Percentiles rank a stretch among this genome's conserved stretches.
Conservation (phyloP, 2,113 vertebrate species). For the Recurvirostra avosetta region DNA sequence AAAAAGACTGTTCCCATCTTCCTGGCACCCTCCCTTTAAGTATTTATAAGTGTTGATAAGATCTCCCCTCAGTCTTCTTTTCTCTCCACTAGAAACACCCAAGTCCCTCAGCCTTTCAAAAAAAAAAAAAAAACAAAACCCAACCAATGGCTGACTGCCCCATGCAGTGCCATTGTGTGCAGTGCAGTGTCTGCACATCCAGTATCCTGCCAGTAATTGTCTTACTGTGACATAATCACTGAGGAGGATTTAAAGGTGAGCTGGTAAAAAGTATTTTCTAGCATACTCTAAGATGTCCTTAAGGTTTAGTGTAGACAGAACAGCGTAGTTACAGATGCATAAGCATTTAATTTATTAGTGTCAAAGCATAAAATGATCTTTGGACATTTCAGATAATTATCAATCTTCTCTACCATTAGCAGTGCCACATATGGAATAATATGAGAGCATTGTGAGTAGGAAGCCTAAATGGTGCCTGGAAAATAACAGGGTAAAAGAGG, state of each 20-base stretch:
- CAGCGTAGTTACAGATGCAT: neutral
- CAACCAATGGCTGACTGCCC: too few relatives aligned
- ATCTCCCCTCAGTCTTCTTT: too few relatives aligned
- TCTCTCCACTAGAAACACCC: too few relatives aligned
- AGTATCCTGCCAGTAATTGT: neutral
- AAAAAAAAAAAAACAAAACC: too few relatives aligned
- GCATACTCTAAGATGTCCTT: neutral
- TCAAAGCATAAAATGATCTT: neutral
- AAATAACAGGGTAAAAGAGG: neutral
- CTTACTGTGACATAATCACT: neutral
- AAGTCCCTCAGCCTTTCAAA: too few relatives aligned
- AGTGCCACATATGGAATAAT: neutral
- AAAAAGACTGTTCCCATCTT: too few relatives aligned
- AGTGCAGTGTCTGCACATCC: too few relatives aligned
- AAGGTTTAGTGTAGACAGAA: neutral
- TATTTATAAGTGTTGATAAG: too few relatives aligned
- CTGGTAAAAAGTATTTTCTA: neutral
- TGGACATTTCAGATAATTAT: neutral
- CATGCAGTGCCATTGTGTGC: too few relatives aligned
- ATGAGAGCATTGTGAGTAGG: neutral
- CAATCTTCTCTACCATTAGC: neutral
- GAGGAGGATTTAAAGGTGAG: neutral
- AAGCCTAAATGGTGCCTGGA: neutral
- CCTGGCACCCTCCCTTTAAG: too few relatives aligned
- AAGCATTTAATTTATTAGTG: neutral